phyloP scores from a whole-genome alignment of 2,888 invertebrate species.

The Schizaphis graminum region DNA sequence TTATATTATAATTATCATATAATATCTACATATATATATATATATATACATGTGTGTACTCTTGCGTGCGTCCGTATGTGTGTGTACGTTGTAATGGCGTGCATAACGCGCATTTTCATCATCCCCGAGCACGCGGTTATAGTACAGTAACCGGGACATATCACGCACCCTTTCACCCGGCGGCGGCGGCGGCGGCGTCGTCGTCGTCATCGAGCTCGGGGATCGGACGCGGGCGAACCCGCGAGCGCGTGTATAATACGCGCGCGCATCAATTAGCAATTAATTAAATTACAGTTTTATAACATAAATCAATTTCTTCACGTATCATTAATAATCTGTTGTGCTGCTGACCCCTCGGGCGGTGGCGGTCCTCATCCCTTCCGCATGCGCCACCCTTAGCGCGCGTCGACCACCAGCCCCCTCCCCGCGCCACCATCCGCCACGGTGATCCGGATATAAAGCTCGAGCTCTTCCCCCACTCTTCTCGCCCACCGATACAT shows the following conservation, averaged over 20 bases:
- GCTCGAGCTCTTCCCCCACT: not conserved
- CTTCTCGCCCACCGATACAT: not conserved
- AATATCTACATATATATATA: not conserved
- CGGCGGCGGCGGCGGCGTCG: not conserved
- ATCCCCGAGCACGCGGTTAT: not conserved
- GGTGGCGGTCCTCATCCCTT: not conserved
- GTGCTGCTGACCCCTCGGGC: conserved; percentile 55
- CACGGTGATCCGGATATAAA: conserved; percentile 32
- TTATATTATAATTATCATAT: not conserved
- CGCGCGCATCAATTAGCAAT: conserved; percentile 65
- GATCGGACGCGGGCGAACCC: conserved; percentile 1
- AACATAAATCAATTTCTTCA: conserved; percentile 66
- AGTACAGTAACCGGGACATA: not conserved
- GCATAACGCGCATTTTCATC: conserved; percentile 36
- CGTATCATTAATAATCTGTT: conserved; percentile 65
- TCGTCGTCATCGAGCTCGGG: not conserved
- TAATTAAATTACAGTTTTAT: conserved; percentile 65
- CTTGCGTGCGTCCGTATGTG: not conserved
- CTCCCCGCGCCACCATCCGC: not conserved
- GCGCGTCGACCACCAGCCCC: not conserved
- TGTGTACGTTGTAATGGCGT: not conserved
- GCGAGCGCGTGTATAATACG: conserved; percentile 6
- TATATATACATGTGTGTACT: not conserved
- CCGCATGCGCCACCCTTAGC: not conserved
- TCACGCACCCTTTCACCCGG: conserved; percentile 33